Base-by-base conservation (phyloP, 2,797 vertebrate species). In the Esox lucius region DNA sequence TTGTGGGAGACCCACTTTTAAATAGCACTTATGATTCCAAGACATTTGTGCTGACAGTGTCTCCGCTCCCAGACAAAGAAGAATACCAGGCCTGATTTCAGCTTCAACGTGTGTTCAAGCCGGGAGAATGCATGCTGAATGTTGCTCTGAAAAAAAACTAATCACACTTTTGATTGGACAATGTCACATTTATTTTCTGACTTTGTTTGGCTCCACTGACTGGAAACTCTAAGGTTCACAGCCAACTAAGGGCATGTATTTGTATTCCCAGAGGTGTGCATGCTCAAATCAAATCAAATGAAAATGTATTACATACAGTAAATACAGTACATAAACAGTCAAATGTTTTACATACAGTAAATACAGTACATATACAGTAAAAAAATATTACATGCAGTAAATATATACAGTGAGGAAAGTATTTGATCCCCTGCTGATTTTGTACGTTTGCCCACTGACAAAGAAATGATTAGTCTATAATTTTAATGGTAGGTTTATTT, bases 141-240 rank as follows among this genome's bases (percentile, higher is more conserved):
- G 13, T 35, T 68, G 70, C 22, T 51, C 17, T 49, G 77, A 42
- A 56, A 74, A 24, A 26, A 51, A 67, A 31, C 69, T 64, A 78
- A 75, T 78, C 72, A 66, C 13, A 7, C 51, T 69, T 73, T 24
- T 26, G 71, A 53, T 71, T 46, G 68, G 66, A 74, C 72, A 78
- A 78, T 56, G 26, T 9, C 13, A 64, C 71, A 73, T 75, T 78
- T 78, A 68, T 71, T 72, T 75, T 75, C 73, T 71, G 73, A 75
- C 64, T 17, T 35, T 8, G 26, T 68, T 49, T 61, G 62, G 77
- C 49, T 75, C 69, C 62, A 61, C 68, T 67, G 69, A 61, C 31
- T 59, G 46, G 39, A 72, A n/a, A 19, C 61, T n/a, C 31, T 68
- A 69, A 31, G 28, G 13, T 78, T 42, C 15, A 71, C 49, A 28